Evolutionary conservation across 1,140 invertebrate genomes (phyloP), one percentile per base, ranked within the genome.

Genomic region (Ceratosolen fusciceps): DNA sequence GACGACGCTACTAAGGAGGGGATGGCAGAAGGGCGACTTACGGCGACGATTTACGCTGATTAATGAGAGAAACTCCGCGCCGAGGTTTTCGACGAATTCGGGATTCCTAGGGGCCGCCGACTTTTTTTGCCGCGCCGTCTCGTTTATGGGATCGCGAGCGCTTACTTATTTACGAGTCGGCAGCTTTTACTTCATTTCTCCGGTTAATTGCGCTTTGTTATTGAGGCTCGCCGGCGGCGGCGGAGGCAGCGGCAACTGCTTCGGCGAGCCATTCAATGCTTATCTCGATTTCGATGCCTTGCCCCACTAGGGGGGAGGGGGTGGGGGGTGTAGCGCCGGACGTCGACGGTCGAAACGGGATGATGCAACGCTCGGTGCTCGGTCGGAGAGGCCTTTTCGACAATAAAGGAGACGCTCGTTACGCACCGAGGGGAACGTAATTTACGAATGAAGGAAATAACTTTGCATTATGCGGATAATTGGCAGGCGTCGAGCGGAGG

Each of bases 61-160:
- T 62, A 62, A 62, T 62, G 60, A 21, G 60, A 65, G 16, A 37
- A 65, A 65, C 60, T 37, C 31, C 60, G 14, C 60, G 60, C 60
- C 31, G 31, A 65, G 26, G 31, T 37, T 65, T 34, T 60, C 58
- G 26, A 60, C 31, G 29, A 60, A 60, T 60, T 52, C 14, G 49
- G 14, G 14, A 52, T 21, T 14, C 12, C 12, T 14, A 9, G 19
- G 14, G 49, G 49, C 49, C 19, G 49, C 5, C 49, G 49, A 5
- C 39, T 12, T 12, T 43, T 12, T 12, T 43, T 43, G 5, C 39
- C 49, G 5, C 49, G 2, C 12, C 4, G 49, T n/a, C 49, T 21
- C 10, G 5, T n/a, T 21, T 19, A 19, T 19, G 2, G 49, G 9
- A 9, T 43, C 12, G 39, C 39, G 12, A 43, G 39, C 12, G 39